Percentiles rank a stretch among this genome's conserved stretches.
Evolutionary conservation across 1,140 invertebrate species (phyloP).

Genomic region (Drosophila micromelanica): DNA sequence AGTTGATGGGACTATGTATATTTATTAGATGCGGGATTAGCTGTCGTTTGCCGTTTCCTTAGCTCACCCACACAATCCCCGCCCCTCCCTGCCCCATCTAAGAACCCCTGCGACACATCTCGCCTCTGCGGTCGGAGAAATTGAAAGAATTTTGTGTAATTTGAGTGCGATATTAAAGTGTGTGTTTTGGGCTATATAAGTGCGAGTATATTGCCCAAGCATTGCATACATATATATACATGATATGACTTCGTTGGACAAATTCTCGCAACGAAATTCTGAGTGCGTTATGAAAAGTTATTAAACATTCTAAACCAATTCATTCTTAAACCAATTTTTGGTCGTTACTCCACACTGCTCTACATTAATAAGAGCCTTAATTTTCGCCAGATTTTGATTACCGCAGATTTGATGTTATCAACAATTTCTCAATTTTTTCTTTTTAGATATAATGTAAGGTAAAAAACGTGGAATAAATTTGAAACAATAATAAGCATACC

Average conservation of each 20-base stretch:
- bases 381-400: not conserved
- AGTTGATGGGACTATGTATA: constrained; percentile 32
- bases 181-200: constrained; percentile 23
- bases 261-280: too few relatives aligned
- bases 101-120: too few relatives aligned
- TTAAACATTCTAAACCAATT: too few relatives aligned
- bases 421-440: too few relatives aligned
- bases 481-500: too few relatives aligned
- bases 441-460: too few relatives aligned
- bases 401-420: too few relatives aligned
- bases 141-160: constrained; percentile 51
- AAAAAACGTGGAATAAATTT: too few relatives aligned
- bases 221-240: constrained; percentile 15
- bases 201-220: constrained; percentile 32
- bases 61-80: constrained; percentile 2
- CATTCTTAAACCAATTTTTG: too few relatives aligned
- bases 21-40: constrained; percentile 74
- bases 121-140: constrained; percentile 23
- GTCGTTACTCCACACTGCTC: too few relatives aligned
- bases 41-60: constrained; percentile 32
- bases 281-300: too few relatives aligned
- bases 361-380: too few relatives aligned
- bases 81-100: not conserved
- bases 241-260: not conserved
- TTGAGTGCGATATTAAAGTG: constrained; percentile 48